A percentile compares a stretch with the other conserved stretches of the same genome.
Conservation (phyloP, 2,888 invertebrate species). For the Tipula lateralis region DNA sequence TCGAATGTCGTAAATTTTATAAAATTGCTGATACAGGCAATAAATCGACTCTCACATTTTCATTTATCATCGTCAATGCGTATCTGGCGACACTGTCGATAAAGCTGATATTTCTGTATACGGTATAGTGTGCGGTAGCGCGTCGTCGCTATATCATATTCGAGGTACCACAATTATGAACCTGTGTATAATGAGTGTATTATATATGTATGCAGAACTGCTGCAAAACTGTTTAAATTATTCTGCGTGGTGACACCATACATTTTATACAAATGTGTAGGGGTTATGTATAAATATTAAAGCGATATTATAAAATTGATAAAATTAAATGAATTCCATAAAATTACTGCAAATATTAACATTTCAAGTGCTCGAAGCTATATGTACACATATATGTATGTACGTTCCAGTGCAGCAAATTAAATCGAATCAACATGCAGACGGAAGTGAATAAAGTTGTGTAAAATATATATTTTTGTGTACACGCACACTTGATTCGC, state of each 20-base stretch:
- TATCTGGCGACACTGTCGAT: neutral
- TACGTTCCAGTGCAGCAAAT: neutral
- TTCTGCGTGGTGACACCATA: neutral
- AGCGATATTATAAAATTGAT: neutral
- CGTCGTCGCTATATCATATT: neutral
- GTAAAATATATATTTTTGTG: neutral
- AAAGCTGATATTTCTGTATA: neutral
- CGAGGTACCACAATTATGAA: neutral
- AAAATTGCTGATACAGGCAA: neutral
- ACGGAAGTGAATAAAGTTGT: neutral
- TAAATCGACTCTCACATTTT: neutral
- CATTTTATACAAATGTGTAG: neutral
- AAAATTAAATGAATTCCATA: neutral
- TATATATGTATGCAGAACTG: neutral
- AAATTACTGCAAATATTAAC: neutral
- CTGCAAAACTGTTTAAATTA: neutral
- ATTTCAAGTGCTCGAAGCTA: neutral
- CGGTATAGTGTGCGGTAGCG: neutral
- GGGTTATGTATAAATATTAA: neutral
- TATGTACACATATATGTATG: neutral
- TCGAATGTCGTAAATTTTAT: neutral
- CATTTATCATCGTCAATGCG: neutral
- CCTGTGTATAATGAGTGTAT: neutral
- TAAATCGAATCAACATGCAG: neutral
- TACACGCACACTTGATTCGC: neutral